Conservation (phyloP, 2,888 invertebrate genomes). For the Pyralis farinalis region DNA sequence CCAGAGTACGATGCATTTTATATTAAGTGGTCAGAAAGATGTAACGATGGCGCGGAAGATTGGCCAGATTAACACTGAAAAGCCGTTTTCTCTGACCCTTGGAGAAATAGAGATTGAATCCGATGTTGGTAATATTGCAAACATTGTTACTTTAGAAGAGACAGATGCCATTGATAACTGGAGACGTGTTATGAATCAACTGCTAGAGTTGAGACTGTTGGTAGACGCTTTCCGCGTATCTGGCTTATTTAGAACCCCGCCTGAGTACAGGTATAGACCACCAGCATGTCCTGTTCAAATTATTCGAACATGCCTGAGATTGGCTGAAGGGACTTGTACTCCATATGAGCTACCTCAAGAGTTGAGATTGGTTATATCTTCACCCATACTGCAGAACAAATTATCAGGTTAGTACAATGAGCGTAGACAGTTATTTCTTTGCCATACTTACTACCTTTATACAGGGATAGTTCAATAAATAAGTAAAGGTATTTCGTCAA, state of each 20-base stretch:
- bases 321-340: slow-evolving; percentile 83
- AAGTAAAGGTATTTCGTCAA: no score
- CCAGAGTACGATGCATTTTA: slow-evolving; percentile 54
- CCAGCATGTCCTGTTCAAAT: slow-evolving; percentile 77
- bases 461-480: no score
- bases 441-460: no score
- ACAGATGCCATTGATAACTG: slow-evolving; percentile 61
- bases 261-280: slow-evolving; percentile 52
- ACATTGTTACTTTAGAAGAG: slow-evolving; percentile 55
- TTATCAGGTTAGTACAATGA: slow-evolving; percentile 47
- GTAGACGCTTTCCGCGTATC: slow-evolving; percentile 82
- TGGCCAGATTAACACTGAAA: slow-evolving; percentile 45
- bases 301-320: slow-evolving; percentile 81
- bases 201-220: slow-evolving; percentile 80
- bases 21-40: slow-evolving; percentile 61
- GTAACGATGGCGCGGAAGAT: slow-evolving; percentile 44
- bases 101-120: slow-evolving; percentile 69
- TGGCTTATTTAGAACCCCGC: slow-evolving; percentile 72
- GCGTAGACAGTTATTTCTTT: no score
- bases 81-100: slow-evolving; percentile 55
- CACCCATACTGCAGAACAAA: slow-evolving; percentile 55
- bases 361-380: slow-evolving; percentile 80
- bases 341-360: slow-evolving; percentile 84
- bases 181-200: slow-evolving; percentile 70
- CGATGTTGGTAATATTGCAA: slow-evolving; percentile 65